Base-by-base conservation (phyloP, 2,888 invertebrate species). In the Leucania comma region DNA sequence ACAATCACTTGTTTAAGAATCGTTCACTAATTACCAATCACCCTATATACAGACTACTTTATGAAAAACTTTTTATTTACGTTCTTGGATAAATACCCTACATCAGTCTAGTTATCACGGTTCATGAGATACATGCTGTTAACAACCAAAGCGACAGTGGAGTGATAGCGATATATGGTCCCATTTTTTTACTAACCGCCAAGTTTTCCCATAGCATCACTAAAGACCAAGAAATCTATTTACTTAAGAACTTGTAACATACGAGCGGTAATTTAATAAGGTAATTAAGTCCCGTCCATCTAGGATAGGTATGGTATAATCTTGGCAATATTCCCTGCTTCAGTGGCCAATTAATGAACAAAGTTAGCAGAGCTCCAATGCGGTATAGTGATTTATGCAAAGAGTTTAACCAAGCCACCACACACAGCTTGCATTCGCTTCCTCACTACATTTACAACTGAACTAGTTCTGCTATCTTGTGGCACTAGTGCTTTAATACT, bases 341-440 rank as follows among this genome's bases (percentile, higher is more conserved):
- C 82, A 82, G 80, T 78, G 74, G 77, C 80, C 86, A 85, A 88
- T 89, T 88, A 90, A 90, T 89, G 88, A 86, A 83, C 81, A 74
- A 90, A 90, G 88, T 90, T 89, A 72, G 68, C 72, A 60, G 70
- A 64, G 78, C 75, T 82, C 83, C 82, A 84, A 81, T 84, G 85
- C 83, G 82, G 80, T 81, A 75, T 82, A 84, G 81, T 88, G 89
- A 90, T 90, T 90, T 90, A 90, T 87, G 87, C 81, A 82, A 82
- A 82, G 84, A 88, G 87, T 85, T 84, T 83, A 81, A 59, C 77
- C 75, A 38, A 56, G 57, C 67, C 50, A 73, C 76, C 72, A 78
- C 73, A 81, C 64, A 78, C 70, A 71, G 81, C 72, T 60, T 68
- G 75, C 86, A 84, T 83, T 75, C 72, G 79, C 81, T 82, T 74